Evolutionary conservation across 2,797 vertebrate genomes (phyloP).

Genomic region (Naso thynnoides): DNA sequence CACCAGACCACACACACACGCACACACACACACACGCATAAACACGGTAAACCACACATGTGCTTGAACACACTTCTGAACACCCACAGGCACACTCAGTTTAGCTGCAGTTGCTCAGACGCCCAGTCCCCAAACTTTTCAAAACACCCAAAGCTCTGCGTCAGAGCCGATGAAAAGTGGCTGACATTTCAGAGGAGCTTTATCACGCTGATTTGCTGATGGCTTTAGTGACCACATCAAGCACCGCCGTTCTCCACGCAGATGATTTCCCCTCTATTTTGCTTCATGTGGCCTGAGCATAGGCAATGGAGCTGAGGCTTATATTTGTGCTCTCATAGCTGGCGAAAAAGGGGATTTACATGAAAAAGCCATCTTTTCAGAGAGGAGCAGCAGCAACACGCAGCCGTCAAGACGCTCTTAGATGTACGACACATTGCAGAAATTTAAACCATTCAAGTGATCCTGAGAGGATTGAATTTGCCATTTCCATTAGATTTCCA

Average conservation of each 20-base stretch:
- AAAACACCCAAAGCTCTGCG: constrained; percentile 45
- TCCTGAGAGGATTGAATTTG: constrained; percentile 23
- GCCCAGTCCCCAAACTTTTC: constrained; percentile 48
- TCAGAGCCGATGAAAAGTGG: constrained; percentile 46
- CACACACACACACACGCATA: constrained; percentile 39
- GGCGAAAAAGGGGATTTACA: constrained; percentile 24
- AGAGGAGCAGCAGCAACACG: constrained; percentile 4
- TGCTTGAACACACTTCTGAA: constrained; percentile 62
- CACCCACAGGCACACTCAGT: constrained; percentile 68
- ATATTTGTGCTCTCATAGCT: constrained; percentile 12
- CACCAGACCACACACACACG: constrained; percentile 71
- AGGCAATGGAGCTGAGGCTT: constrained; percentile 16
- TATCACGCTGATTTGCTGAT: constrained; percentile 37
- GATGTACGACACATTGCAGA: neutral
- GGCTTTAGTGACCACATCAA: constrained; percentile 54
- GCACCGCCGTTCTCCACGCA: constrained; percentile 18
- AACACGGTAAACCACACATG: constrained; percentile 68
- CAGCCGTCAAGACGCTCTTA: constrained; percentile 8
- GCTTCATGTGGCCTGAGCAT: constrained; percentile 14
- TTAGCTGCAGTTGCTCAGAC: constrained; percentile 62
- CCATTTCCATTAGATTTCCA: constrained; percentile 37
- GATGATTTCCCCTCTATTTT: constrained; percentile 37
- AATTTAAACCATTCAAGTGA: constrained; percentile 22
- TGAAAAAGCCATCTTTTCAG: constrained; percentile 17
- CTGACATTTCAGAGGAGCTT: constrained; percentile 49